A percentile compares a stretch with the other conserved stretches of the same genome.
Conservation (phyloP, 2,113 vertebrate species). For the Ictalurus punctatus region DNA sequence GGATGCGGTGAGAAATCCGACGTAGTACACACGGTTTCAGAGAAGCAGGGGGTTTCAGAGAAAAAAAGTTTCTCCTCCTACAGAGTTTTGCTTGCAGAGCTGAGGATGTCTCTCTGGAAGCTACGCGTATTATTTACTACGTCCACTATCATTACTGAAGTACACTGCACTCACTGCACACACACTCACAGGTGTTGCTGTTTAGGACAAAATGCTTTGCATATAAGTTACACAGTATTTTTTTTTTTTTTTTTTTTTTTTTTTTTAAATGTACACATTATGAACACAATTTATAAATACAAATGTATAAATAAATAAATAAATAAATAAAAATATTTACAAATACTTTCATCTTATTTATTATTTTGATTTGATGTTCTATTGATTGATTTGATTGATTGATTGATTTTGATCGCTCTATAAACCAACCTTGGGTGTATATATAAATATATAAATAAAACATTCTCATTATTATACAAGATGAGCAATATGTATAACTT, state of each 20-base stretch:
- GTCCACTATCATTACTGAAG: not conserved
- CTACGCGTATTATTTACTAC: not conserved
- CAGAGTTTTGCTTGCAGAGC: not conserved
- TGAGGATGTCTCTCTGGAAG: not conserved
- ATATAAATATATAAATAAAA: too few species aligned
- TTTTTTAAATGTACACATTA: not conserved
- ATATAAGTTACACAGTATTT: not conserved
- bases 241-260: too few species aligned
- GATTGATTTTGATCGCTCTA: too few species aligned
- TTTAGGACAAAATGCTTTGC: too few species aligned
- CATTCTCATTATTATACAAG: too few species aligned
- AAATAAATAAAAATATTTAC: too few species aligned
- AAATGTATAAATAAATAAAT: not conserved
- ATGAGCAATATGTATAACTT: too few species aligned
- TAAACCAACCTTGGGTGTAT: too few species aligned
- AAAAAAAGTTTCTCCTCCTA: not conserved
- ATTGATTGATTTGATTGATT: not conserved
- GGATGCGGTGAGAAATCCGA: not conserved
- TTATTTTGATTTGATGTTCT: too few species aligned
- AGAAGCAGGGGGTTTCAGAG: not conserved
- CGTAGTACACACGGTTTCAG: not conserved
- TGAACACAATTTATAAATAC: not conserved
- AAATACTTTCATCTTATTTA: not conserved
- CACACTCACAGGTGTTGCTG: not conserved
- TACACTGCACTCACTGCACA: not conserved